Evolutionary conservation across 2,888 invertebrate genomes (phyloP).

Genomic region (Folsomia manolachei): DNA sequence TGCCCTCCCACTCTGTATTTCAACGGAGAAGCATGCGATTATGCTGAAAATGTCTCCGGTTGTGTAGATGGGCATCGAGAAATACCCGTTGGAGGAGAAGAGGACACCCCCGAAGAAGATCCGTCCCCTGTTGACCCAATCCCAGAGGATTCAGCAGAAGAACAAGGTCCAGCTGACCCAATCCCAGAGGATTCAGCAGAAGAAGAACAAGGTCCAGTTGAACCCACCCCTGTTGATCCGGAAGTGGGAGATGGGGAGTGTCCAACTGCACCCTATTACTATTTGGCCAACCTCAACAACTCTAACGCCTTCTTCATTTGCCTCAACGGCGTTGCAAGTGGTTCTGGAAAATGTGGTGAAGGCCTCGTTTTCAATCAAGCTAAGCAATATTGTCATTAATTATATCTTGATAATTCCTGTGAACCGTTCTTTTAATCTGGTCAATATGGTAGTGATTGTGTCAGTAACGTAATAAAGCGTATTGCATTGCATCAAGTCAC

Average conservation of each 20-base stretch:
- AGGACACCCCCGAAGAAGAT: not conserved
- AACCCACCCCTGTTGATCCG: conserved; percentile 4
- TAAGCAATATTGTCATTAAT: not conserved
- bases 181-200: not conserved
- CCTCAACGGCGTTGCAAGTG: not conserved
- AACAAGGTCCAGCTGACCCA: not conserved
- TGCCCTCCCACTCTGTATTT: not conserved
- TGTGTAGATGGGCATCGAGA: conserved; percentile 5
- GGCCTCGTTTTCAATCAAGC: not conserved
- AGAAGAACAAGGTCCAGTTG: not conserved
- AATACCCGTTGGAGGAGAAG: not conserved
- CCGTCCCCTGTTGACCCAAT: not conserved
- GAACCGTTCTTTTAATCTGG: too few relatives aligned
- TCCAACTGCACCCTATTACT: conserved; percentile 4
- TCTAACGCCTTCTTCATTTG: conserved; percentile 12
- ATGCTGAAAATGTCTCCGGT: not conserved
- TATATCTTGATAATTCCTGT: too few relatives aligned
- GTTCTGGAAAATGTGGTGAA: not conserved
- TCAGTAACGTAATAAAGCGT: not conserved
- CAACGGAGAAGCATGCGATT: conserved; percentile 1
- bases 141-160: not conserved
- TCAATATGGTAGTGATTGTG: too few relatives aligned
- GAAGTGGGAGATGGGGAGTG: not conserved
- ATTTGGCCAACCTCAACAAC: not conserved
- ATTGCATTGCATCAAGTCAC: not conserved